A percentile compares a stretch with the other conserved stretches of the same genome.
These are phyloP conservation scores for Bucco capensis DNA, from an alignment of 2,113 vertebrate species.

Conservation along the genomic window DNA sequence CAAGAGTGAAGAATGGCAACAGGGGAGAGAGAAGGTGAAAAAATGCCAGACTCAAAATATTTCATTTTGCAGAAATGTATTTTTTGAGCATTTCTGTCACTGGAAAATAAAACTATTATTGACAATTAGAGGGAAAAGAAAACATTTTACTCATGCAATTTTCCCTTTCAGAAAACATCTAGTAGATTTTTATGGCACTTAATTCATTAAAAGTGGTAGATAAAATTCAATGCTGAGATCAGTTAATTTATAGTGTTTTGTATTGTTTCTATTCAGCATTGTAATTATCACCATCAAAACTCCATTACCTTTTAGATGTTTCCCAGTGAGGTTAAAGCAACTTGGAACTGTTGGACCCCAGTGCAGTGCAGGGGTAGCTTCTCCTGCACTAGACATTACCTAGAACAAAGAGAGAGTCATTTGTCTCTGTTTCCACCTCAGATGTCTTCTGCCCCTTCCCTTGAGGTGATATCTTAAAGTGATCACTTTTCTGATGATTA, in stretches of 20 bases:
- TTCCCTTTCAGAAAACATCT: background rate
- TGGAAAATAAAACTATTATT: background rate
- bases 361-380: background rate
- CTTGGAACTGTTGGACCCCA: background rate
- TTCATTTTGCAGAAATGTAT: background rate
- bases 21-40: background rate
- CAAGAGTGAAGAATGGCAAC: background rate
- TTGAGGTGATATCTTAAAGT: background rate
- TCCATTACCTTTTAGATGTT: background rate
- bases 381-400: background rate
- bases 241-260: background rate
- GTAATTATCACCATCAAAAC: background rate
- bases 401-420: background rate
- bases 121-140: background rate
- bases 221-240: background rate
- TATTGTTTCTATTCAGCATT: background rate
- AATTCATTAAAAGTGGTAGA: background rate
- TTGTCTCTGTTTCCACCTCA: background rate
- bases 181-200: background rate
- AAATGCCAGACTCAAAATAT: background rate
- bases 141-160: background rate
- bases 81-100: background rate
- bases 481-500: background rate
- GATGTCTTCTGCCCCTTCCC: background rate
- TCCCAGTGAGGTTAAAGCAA: background rate